Base-by-base conservation (phyloP, 1,140 invertebrate species). In the Nautilus pompilius region DNA sequence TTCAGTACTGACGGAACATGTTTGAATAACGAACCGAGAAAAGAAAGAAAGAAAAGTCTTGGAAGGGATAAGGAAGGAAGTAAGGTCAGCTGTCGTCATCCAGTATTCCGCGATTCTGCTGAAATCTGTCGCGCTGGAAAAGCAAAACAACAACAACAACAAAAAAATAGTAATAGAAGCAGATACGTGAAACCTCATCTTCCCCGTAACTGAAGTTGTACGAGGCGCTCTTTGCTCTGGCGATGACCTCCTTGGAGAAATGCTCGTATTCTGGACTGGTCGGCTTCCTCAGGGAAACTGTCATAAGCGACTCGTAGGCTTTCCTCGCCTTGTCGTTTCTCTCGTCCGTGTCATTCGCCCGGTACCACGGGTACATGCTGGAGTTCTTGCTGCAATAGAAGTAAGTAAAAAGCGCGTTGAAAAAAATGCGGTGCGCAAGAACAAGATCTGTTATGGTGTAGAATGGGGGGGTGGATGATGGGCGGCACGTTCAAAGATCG, bases 271-370 rank as follows among this genome's bases (percentile, higher is more conserved):
- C 76, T 17, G 72, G 66, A 60, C 76, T 79, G 64, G 93, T 90
- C 0, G 93, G 93, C 10, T 92, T 91, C 34, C 89, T 76, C 6
- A 90, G 85, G 0, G 93, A 96, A n/a, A 99, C 91, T 0, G 92
- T 97, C 53, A 98, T 86, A 55, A 98, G 83, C 0, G 93, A 90
- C 65, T 92, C 89, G 82, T 93, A 99, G 0, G 95, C 95, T 74
- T 90, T 89, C 76, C 88, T 87, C 0, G 95, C 95, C 66, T 89
- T 87, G 67, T 89, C 87, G 80, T 98, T 98, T 46, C 33, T 49
- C 62, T 91, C 90, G 0, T 87, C 83, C 0, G 89, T 89, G 75
- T 96, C 95, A 32, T 87, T 87, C 66, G 88, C 86, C 58, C 91
- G 86, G 70, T 89, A 89, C 96, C 96, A 99, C 0, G 93, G 93